Evolutionary conservation across 2,797 vertebrate species (phyloP), one percentile per base, ranked within the genome.

Genomic region (Jordanella pulchra): DNA sequence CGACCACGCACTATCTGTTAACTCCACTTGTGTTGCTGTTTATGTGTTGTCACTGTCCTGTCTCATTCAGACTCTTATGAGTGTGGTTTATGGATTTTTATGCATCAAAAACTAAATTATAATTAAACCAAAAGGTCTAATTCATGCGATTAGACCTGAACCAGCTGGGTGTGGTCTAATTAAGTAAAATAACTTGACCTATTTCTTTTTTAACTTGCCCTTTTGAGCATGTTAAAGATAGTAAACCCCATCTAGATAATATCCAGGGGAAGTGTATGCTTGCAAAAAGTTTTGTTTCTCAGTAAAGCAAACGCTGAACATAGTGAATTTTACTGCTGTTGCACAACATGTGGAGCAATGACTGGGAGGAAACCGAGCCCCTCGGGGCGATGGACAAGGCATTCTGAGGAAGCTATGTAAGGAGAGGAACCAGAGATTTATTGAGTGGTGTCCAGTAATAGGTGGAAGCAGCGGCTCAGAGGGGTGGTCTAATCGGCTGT

Each of bases 251-350:
- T 54, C 70, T 47, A 63, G 74, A 32, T 64, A 51, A 44, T 54
- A 77, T 79, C 76, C 71, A 68, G 76, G 7, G 64, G 50, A 78
- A 67, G 77, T 25, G 81, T 77, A 82, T 35, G 71, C 53, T 39
- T 21, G 64, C 54, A 80, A 70, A 80, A 64, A 65, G 68, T 53
- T 67, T 66, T 39, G 61, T 65, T 71, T 72, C 51, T 58, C 63
- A 44, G 55, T 53, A 2, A 63, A 55, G 58, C 45, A 50, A 75
- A 68, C 67, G 69, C 77, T 67, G 76, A 72, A 7, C 69, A 42
- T 25, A 15, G 42, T 35, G 4, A 23, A 53, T 85, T 90, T 82
- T 77, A 86, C 73, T 63, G 80, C 83, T 86, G 70, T 87, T 85
- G 51, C 81, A 69, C 84, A 86, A 91, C 75, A 61, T 72, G 85